Percentiles rank a stretch among this genome's conserved stretches.
phyloP scores from a whole-genome alignment of 2,888 invertebrate genomes.

The Rhyacophila evoluta region DNA sequence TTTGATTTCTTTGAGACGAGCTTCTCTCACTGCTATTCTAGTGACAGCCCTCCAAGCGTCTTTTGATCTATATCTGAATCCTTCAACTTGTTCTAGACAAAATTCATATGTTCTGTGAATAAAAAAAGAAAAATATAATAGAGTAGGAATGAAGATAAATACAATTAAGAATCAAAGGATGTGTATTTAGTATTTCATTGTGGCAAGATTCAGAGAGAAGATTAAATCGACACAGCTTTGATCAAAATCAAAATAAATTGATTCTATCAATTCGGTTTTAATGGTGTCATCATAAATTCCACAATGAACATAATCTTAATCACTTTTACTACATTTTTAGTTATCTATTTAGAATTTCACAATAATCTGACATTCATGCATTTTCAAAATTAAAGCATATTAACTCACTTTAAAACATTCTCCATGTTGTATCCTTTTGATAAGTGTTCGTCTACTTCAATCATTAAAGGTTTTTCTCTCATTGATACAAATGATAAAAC shows the following conservation, averaged over 20 bases:
- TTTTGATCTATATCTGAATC: slow-evolving; percentile 93
- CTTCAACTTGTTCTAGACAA: slow-evolving; percentile 94
- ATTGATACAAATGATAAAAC: slow-evolving; percentile 90
- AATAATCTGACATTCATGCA: background rate
- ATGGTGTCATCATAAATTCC: slow-evolving; percentile 50
- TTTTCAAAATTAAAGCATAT: no score
- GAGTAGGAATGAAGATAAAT: no score
- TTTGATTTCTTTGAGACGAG: slow-evolving; percentile 95
- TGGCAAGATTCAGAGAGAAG: slow-evolving; percentile 64
- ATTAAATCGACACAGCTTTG: slow-evolving; percentile 59
- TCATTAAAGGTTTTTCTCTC: slow-evolving; percentile 79
- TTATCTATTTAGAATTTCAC: no score
- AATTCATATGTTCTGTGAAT: slow-evolving; percentile 92
- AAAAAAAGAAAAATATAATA: no score
- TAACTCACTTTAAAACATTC: slow-evolving; percentile 74
- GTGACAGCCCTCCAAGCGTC: slow-evolving; percentile 98
- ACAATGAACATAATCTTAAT: background rate
- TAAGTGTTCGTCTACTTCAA: slow-evolving; percentile 81
- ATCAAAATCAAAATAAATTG: slow-evolving; percentile 46
- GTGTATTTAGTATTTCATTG: background rate
- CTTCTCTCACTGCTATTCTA: slow-evolving; percentile 92
- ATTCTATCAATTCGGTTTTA: slow-evolving; percentile 51
- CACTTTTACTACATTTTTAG: no score
- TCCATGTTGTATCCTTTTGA: slow-evolving; percentile 75
- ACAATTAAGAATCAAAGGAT: background rate